Evolutionary conservation across 1,140 invertebrate species (phyloP).

Genomic region (Reticulitermes speratus): DNA sequence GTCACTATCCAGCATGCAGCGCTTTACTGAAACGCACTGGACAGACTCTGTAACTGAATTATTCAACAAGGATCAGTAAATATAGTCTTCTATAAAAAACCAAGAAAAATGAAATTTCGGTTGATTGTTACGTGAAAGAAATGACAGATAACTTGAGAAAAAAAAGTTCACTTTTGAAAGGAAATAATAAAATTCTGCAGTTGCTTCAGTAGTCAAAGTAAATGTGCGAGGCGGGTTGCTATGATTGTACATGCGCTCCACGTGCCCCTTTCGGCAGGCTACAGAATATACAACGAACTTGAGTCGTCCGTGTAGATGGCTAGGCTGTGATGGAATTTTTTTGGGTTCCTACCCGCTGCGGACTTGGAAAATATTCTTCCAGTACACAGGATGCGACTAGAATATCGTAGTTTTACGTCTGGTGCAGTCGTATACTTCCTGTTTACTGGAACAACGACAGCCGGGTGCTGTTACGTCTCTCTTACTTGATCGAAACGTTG

Average conservation of each 20-base stretch:
- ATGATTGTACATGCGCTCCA: background rate
- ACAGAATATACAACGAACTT: background rate
- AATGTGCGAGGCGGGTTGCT: slow-evolving; percentile 7
- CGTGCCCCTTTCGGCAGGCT: background rate
- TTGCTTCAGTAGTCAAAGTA: slow-evolving; percentile 22
- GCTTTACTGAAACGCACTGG: background rate
- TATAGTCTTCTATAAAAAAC: background rate
- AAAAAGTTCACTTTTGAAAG: slow-evolving; percentile 19
- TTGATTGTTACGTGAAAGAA: slow-evolving; percentile 22
- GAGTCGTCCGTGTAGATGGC: background rate
- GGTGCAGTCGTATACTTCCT: background rate
- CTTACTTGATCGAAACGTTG: no score
- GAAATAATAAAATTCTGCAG: slow-evolving; percentile 22
- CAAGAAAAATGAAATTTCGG: slow-evolving; percentile 19
- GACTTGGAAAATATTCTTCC: slow-evolving; percentile 15
- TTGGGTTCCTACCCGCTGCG: background rate
- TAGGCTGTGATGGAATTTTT: background rate
- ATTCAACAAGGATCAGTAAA: slow-evolving; percentile 18
- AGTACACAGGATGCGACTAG: background rate
- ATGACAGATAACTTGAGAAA: background rate
- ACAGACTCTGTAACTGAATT: slow-evolving; percentile 8
- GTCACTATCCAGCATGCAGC: background rate
- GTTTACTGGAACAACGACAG: background rate
- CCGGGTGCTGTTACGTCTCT: background rate
- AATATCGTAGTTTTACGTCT: background rate